Base-by-base conservation (phyloP, 2,797 vertebrate species). In the Hirundo rustica region DNA sequence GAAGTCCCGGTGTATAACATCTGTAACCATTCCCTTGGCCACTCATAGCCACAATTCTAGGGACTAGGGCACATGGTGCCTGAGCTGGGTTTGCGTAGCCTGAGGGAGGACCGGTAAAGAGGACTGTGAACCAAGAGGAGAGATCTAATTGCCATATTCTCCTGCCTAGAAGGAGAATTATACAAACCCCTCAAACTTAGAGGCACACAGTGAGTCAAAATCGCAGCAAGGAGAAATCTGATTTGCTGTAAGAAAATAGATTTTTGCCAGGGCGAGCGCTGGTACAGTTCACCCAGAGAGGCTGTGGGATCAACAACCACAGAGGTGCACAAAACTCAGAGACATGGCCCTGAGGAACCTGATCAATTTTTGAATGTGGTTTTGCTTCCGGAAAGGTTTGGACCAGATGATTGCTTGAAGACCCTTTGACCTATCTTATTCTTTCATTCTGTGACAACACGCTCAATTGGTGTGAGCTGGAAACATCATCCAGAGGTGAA, bases 61-160 rank as follows among this genome's bases (percentile, higher is more conserved):
- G 13, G 14, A 15, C 25, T 57, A 36, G 47, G 61, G n/a, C 5
- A 51, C 42, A 19, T 0, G 1, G 32, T 3, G 5, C 32, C 23
- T 9, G 1, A 64, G 25, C 26, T 60, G 29, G 20, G 30, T 34
- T 72, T 40, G 20, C 32, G 23, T 18, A 76, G 45, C 18, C 45
- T 51, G 25, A 42, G 30, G 57, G 11, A 64, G 23, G 26, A n/a
- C 44, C 78, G 22, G 12, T 42, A 32, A 29, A 74, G 27, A 45
- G 16, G 13, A 8, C 13, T 47, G 23, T 47, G n/a, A 84, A 68
- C 12, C 9, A 42, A 68, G 25, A 27, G 30, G 8, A 60, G 21
- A 73, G 25, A 57, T 51, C 30, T 34, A 76, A 55, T 20, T 64
- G 60, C 3, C 23, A 20, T 87, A 55, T 84, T 80, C 23, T 92